These are phyloP conservation scores for Pachycephus smyrnensis DNA, from an alignment of 2,888 invertebrate genomes.

Conservation along the genomic window DNA sequence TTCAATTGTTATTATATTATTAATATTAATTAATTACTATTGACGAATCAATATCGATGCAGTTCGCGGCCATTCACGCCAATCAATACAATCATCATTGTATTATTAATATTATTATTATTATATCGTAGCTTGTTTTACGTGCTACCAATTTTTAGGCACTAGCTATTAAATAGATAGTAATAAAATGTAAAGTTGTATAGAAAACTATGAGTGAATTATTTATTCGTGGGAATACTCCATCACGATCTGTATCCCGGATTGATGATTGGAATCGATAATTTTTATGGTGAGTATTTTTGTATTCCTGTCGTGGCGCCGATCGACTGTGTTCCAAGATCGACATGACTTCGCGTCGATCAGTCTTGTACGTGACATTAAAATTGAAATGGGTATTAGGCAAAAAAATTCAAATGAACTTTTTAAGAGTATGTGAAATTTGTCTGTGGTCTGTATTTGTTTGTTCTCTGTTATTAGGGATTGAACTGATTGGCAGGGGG, in stretches of 20 bases:
- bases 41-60: not conserved
- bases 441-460: not conserved
- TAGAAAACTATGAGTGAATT: conserved; percentile 17
- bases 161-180: conserved; percentile 26
- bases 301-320: not conserved
- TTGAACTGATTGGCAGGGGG: not conserved
- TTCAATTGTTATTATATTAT: not conserved
- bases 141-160: conserved; percentile 17
- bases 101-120: conserved; percentile 16
- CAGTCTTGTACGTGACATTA: not conserved
- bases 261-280: not conserved
- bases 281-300: not conserved
- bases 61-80: not conserved
- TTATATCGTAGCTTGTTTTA: conserved; percentile 21
- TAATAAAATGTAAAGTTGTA: conserved; percentile 32
- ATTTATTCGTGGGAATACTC: not conserved
- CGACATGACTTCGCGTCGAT: not conserved
- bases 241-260: not conserved
- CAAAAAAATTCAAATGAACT: not conserved
- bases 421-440: not conserved
- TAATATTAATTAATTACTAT: not conserved
- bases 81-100: not conserved
- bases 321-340: not conserved
- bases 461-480: not conserved
- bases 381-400: not conserved